Evolutionary conservation across 35 echinoderm and acorn worm species (phyloP), one percentile per base, ranked within the genome.

Genomic region (Holothuria glaberrima): DNA sequence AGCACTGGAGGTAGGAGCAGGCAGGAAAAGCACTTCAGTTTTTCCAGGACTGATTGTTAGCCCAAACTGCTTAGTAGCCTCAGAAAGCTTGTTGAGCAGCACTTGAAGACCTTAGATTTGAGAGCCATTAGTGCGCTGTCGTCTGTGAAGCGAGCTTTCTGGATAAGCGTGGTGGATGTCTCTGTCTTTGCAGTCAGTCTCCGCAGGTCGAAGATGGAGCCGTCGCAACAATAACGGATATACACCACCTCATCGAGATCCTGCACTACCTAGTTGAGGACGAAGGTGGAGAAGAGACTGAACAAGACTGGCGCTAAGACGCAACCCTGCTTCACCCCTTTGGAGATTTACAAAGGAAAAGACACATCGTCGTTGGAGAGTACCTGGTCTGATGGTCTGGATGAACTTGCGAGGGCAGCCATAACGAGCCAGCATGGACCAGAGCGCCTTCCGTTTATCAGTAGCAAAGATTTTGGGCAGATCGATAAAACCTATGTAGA

Each of bases 321-420:
- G 33, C 86, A 92, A 12, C 94, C 94, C 86, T 95, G 94, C 36
- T 95, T 92, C 48, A 85, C 90, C 41, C 94, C 85, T 21, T 57
- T 94, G 9, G 9, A 19, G 76, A 90, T 86, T 1, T 69, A 20
- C 25, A 81, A 90, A 19, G 80, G 88, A 27, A 36, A 35, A 5
- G 83, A 92, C 3, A 31, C 34, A 14, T 35, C 19, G 1, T 69
- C 91, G 32, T 91, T 60, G 68, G 46, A 86, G 1, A 12, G 29
- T 22, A 59, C 78, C 78, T 46, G 5, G 45, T 20, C 5, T 19
- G 52, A 82, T 82, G 4, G 57, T 17, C 5, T 48, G 45, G 12
- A 58, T 36, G 9, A 82, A 48, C 22, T 21, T 57, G 21, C 27
- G 46, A 22, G 78, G 78, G 29, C 78, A 82, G 48, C 78, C 46